Percentiles rank a stretch among this genome's conserved stretches.
Conservation (phyloP, 2,113 vertebrate genomes). For the Dipodomys stephensi region DNA sequence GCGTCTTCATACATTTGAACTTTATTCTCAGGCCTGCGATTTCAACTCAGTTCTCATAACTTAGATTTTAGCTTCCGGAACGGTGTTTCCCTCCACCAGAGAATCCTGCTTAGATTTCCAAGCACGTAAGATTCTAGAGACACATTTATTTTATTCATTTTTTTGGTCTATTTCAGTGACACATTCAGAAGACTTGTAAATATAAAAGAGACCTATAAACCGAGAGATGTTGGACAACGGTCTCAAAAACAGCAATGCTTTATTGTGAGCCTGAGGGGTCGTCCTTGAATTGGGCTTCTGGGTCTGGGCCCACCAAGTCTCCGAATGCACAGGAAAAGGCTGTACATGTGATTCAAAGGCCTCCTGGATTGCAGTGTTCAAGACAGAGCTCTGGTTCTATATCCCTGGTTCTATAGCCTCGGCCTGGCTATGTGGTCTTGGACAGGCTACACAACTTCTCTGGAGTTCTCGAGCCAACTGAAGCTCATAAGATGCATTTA, state of each 20-base stretch:
- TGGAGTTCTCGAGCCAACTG: background rate
- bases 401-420: too few species aligned
- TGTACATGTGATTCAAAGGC: background rate
- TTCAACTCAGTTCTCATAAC: slow-evolving; percentile 56
- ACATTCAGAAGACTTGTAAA: slow-evolving; percentile 70
- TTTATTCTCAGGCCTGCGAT: slow-evolving; percentile 50
- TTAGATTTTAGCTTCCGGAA: slow-evolving; percentile 62
- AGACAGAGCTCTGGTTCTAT: background rate
- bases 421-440: slow-evolving; percentile 32
- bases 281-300: background rate
- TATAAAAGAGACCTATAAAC: slow-evolving; percentile 68
- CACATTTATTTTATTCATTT: background rate
- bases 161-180: slow-evolving; percentile 70
- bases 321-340: background rate
- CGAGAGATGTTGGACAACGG: slow-evolving; percentile 34
- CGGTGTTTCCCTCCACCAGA: background rate
- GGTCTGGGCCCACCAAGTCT: background rate
- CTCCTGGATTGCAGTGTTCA: background rate
- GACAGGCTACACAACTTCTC: background rate
- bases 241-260: slow-evolving; percentile 52
- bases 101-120: slow-evolving; percentile 69
- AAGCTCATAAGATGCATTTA: background rate
- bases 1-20: slow-evolving; percentile 35
- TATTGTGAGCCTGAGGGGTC: background rate
- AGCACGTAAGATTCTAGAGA: slow-evolving; percentile 66